Evolutionary conservation across 2,888 invertebrate species (phyloP).

Genomic region (Ennomos erosarius): DNA sequence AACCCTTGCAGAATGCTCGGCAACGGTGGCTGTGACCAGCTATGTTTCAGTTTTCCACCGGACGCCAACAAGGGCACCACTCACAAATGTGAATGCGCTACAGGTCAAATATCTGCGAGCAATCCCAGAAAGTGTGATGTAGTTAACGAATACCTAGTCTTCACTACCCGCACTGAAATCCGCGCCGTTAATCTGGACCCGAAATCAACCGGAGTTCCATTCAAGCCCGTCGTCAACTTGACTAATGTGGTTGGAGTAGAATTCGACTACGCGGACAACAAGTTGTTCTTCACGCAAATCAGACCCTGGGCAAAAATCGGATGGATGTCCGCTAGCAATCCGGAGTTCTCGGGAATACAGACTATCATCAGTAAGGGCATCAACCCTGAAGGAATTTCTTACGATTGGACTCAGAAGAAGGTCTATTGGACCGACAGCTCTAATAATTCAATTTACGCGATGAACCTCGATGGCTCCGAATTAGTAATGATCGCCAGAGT

Average conservation of each 20-base stretch:
- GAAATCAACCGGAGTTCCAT: constrained; percentile 91
- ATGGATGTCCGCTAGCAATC: constrained; percentile 90
- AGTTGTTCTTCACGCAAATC: constrained; percentile 96
- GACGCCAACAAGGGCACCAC: constrained; percentile 83
- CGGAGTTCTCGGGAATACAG: constrained; percentile 86
- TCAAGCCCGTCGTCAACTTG: constrained; percentile 92
- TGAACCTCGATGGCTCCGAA: constrained; percentile 95
- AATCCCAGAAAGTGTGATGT: constrained; percentile 91
- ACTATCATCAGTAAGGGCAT: constrained; percentile 91
- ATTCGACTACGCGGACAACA: constrained; percentile 95
- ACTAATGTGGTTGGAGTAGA: constrained; percentile 98
- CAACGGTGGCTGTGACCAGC: constrained; percentile 95
- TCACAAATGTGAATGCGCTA: constrained; percentile 96
- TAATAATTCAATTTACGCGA: constrained; percentile 96
- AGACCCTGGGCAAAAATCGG: constrained; percentile 95
- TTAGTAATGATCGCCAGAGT: constrained; percentile 97
- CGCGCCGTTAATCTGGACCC: constrained; percentile 96
- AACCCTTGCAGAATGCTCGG: constrained; percentile 92
- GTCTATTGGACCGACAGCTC: constrained; percentile 99
- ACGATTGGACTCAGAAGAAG: constrained; percentile 99
- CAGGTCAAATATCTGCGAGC: constrained; percentile 89
- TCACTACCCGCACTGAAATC: constrained; percentile 97
- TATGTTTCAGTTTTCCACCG: constrained; percentile 96
- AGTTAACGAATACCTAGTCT: constrained; percentile 95
- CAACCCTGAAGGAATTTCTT: constrained; percentile 97